Base-by-base conservation (phyloP, 2,113 vertebrate genomes). In the Hassar affinis region DNA sequence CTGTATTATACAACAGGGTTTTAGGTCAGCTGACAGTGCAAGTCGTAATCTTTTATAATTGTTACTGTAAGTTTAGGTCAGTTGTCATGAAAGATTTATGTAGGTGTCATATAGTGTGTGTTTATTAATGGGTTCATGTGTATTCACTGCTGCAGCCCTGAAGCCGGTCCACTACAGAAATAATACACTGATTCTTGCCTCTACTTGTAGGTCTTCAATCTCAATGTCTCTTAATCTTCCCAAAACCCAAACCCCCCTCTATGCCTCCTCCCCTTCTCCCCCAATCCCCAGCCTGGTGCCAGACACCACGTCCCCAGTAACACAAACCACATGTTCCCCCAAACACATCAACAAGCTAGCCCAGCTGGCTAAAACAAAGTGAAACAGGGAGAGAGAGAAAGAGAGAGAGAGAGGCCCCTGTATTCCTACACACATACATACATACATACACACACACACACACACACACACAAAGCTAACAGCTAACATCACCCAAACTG, bases 301-400 rank as follows among this genome's bases (percentile, higher is more conserved):
- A 93, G 92, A 93, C 93, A 90, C 91, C 91, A 93, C 92, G 92
- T 94, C 93, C 91, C 91, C 91, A 86, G 88, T 94, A 94, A 94
- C 92, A 93, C 87, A 91, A 94, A 93, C 88, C 93, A 94, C 92
- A 95, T 95, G 94, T 93, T 92, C 88, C 86, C 52, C 17, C 83
- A 88, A 92, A 89, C 91, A 85, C 89, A 91, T 87, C 90, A 93
- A 89, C 90, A 89, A 86, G 84, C 92, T 93, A 92, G 89, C 89
- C 89, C 85, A 72, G 89, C 91, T 89, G 91, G 90, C 87, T 91
- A 91, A 89, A 85, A 89, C 68, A 79, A 77, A 79, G 81, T 64
- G 80, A 74, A 74, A 74, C 12, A 49, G 14, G 9, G 80, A 42
- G 57, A 66, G 54, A 72, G 51, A 33, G 14, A 69, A 56, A 62